Base-by-base conservation (phyloP, 2,113 vertebrate species). In the Oryzias melastigma region DNA sequence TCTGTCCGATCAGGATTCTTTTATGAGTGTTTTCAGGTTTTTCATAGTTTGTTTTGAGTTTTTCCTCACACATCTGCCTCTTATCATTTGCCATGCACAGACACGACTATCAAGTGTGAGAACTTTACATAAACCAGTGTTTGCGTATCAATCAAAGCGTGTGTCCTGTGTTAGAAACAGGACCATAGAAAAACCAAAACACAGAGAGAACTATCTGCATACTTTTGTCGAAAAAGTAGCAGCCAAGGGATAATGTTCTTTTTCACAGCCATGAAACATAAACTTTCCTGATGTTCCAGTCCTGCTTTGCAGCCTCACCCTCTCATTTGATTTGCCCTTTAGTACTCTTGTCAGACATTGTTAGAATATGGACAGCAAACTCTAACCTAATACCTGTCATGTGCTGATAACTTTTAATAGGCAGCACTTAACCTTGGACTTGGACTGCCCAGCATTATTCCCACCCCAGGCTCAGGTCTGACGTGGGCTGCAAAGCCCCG, bases 391-490 rank as follows among this genome's bases (percentile, higher is more conserved):
- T 44, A 52, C 62, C 12, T 55, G 42, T 20, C 17, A 14, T 29
- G 25, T 24, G 43, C 62, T 27, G 16, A 53, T 14, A 42, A 5
- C 42, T 67, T 65, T 47, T 46, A 65, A 55, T 54, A 0, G 29
- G 18, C 41, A 55, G 48, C 18, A 35, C 29, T 58, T 53, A 54
- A 40, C 50, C 43, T 67, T 56, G 18, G 25, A 62, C 48, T 47
- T 50, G 19, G 42, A 51, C 25, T 19, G n/a, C 64, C 61, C 22
- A 47, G 12, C 40, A 13, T 13, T 19, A 8, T n/a, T 60, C 52
- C 27, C 18, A 5, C 15, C 49, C 27, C 16, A 13, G 27, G 61
- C 71, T 59, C 20, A 22, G 49, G 6, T 20, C 55, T 44, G n/a
- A 17, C 0, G 6, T 60, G 19, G 18, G 40, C 41, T 64, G 52